These are phyloP conservation scores for Syndactyla subalaris DNA, from an alignment of 2,797 vertebrate genomes.

Conservation along the genomic window DNA sequence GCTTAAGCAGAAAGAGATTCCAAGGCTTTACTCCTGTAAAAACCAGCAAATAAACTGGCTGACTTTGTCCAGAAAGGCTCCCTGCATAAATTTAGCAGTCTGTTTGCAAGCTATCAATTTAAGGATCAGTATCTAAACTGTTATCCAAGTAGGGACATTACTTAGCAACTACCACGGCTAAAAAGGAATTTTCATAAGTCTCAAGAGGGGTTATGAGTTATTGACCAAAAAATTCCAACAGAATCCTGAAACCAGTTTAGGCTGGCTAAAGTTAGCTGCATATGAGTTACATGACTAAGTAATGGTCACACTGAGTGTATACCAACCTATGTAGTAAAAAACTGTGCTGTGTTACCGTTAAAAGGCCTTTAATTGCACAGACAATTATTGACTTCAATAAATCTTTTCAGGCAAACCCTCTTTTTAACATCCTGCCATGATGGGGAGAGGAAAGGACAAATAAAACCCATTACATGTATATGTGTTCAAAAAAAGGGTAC, in stretches of 20 bases:
- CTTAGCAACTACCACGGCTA: constrained; percentile 26
- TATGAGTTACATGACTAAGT: constrained; percentile 12
- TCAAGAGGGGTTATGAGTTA: constrained; percentile 62
- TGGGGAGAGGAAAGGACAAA: not conserved
- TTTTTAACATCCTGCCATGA: not conserved
- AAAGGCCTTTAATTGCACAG: not conserved
- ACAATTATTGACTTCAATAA: not conserved
- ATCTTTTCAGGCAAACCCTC: not conserved
- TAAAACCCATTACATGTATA: not conserved
- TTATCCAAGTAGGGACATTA: constrained; percentile 62
- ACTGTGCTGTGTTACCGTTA: not conserved
- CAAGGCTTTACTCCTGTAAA: constrained; percentile 6
- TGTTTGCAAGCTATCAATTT: constrained; percentile 52
- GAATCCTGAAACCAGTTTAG: constrained; percentile 20
- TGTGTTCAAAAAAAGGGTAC: not conserved
- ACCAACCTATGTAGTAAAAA: not conserved
- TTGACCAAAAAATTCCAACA: constrained; percentile 46
- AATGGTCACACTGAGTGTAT: constrained; percentile 12
- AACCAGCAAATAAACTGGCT: not conserved
- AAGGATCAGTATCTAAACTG: constrained; percentile 51
- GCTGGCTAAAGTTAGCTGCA: constrained; percentile 18
- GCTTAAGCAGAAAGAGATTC: not conserved
- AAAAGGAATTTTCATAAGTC: constrained; percentile 63
- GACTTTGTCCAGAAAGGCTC: constrained; percentile 6
- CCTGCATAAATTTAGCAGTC: constrained; percentile 23